Conservation (phyloP, 2,888 invertebrate species). For the Parthenolecanium corni region DNA sequence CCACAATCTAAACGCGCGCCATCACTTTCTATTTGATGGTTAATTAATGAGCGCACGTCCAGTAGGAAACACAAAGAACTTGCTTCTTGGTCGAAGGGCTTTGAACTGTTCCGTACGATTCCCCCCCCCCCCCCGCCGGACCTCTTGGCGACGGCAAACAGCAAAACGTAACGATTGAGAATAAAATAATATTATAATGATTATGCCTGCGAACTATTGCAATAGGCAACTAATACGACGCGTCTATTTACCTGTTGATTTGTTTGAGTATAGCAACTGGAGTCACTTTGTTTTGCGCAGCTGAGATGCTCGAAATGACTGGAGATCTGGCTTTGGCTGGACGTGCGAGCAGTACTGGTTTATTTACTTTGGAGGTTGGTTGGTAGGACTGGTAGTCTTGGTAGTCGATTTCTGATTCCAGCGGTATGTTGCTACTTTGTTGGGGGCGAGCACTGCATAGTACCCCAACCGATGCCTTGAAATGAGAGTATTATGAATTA, state of each 20-base stretch:
- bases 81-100: too few species aligned
- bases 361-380: background rate
- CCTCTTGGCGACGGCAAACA: too few species aligned
- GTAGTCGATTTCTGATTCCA: constrained; percentile 10
- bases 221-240: too few species aligned
- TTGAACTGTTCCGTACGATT: too few species aligned
- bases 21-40: constrained; percentile 25
- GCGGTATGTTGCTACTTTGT: background rate
- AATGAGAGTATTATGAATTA: too few species aligned
- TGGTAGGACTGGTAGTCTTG: constrained; percentile 5
- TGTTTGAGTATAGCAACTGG: constrained; percentile 72
- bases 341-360: background rate
- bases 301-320: background rate
- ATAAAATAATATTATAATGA: too few species aligned
- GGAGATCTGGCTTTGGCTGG: constrained; percentile 7
- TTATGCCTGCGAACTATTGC: too few species aligned
- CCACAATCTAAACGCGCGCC: constrained; percentile 1
- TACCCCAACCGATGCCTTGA: too few species aligned
- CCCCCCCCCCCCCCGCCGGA: too few species aligned
- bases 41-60: constrained; percentile 14
- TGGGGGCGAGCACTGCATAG: background rate
- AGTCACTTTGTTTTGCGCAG: constrained; percentile 8
- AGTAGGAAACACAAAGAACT: too few species aligned
- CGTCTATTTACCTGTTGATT: constrained; percentile 55
- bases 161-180: too few species aligned